These are phyloP conservation scores for Halcyon senegalensis DNA, from an alignment of 2,113 vertebrate species.

Conservation along the genomic window DNA sequence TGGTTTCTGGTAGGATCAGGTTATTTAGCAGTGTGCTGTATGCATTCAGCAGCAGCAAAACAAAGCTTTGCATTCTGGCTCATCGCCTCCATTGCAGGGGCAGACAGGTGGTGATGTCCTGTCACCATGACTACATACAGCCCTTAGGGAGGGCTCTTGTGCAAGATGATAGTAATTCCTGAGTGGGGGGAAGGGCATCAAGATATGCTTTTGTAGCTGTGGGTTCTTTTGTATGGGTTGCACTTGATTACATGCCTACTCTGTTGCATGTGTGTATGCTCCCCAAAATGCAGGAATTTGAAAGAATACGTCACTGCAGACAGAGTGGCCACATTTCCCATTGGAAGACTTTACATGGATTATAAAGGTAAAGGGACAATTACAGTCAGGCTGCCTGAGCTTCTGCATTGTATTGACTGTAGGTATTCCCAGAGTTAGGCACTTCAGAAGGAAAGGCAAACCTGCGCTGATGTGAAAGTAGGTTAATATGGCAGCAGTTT, in stretches of 20 bases:
- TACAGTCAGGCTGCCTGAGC: background rate
- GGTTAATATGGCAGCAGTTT: background rate
- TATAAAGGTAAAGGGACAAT: background rate
- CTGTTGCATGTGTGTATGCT: background rate
- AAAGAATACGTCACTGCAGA: background rate
- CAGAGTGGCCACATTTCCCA: background rate
- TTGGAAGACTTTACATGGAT: background rate
- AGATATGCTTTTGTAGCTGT: background rate
- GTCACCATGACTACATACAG: constrained; percentile 76
- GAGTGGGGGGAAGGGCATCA: constrained; percentile 24
- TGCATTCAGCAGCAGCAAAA: constrained; percentile 17
- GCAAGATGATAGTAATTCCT: constrained; percentile 44
- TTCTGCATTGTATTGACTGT: background rate
- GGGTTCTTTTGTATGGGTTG: background rate
- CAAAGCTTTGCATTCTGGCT: constrained; percentile 30
- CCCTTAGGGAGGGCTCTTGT: constrained; percentile 60
- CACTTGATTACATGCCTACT: background rate
- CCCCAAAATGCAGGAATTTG: background rate
- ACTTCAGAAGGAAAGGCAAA: background rate
- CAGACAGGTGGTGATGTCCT: constrained; percentile 69
- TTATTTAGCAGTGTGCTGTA: background rate
- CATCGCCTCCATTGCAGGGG: constrained; percentile 40
- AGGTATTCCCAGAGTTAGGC: background rate
- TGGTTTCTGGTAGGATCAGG: background rate
- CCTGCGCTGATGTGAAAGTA: background rate